phyloP scores from a whole-genome alignment of 2,888 invertebrate species.

The Melanophora roralis region DNA sequence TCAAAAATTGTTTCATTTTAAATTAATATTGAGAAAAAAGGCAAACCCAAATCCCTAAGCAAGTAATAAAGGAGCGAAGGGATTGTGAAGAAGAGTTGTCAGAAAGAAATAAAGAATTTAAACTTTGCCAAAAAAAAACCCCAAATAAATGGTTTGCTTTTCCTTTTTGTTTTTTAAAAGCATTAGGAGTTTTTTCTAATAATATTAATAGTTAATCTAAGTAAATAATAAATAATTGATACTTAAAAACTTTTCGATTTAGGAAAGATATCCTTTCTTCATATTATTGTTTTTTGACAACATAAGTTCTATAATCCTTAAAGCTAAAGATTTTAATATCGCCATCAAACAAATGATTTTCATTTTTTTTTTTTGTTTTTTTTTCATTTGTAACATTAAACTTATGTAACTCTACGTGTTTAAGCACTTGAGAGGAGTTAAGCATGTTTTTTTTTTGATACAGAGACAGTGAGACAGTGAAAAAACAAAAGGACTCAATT shows the following conservation, averaged over 20 bases:
- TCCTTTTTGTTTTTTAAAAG: no score
- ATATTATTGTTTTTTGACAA: constrained; percentile 23
- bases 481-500: not conserved
- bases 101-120: constrained; percentile 7
- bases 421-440: constrained; percentile 6
- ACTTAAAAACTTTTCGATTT: constrained; percentile 19
- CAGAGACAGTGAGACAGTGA: not conserved
- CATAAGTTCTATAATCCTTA: constrained; percentile 45
- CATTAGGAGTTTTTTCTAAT: no score
- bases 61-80: no score
- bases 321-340: constrained; percentile 24
- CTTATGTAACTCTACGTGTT: not conserved
- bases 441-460: not conserved
- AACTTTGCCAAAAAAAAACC: not conserved
- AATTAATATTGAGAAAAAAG: no score
- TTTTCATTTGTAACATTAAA: constrained; percentile 3
- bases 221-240: constrained; percentile 22
- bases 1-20: no score
- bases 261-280: not conserved
- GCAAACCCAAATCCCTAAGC: no score
- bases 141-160: not conserved
- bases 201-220: no score
- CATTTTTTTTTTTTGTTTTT: not conserved
- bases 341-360: constrained; percentile 12
- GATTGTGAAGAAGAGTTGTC: no score